Conservation (phyloP, 2,113 vertebrate species). For the Vidua macroura region DNA sequence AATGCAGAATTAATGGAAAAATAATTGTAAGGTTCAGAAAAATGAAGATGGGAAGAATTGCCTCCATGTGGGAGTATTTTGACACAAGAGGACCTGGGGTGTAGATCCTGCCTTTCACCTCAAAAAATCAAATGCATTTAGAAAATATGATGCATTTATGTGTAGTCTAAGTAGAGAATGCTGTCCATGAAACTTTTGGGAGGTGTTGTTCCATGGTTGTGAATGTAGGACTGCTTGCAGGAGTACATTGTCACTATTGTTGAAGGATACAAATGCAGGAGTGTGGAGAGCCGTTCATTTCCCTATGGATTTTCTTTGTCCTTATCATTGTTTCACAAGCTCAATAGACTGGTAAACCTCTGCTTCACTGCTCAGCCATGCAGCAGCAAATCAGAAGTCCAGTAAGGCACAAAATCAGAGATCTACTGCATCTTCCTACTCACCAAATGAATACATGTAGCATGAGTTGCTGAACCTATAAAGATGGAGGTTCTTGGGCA, state of each 20-base stretch:
- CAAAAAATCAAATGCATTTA: neutral
- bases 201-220: neutral
- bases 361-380: neutral
- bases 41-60: neutral
- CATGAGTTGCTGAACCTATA: neutral
- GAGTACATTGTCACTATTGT: neutral
- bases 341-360: neutral
- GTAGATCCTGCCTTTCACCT: neutral
- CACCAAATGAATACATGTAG: neutral
- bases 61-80: neutral
- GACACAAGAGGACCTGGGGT: neutral
- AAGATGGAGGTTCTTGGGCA: neutral
- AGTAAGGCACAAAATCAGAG: neutral
- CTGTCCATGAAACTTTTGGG: neutral
- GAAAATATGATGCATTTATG: neutral
- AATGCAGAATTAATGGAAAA: neutral
- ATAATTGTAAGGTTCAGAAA: neutral
- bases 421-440: neutral
- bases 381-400: neutral
- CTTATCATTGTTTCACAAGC: neutral
- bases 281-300: neutral
- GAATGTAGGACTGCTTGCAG: neutral
- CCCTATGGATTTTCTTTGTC: neutral
- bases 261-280: neutral
- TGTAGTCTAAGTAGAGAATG: neutral